A percentile compares a stretch with the other conserved stretches of the same genome.
These are phyloP conservation scores for Diuraphis noxia DNA, from an alignment of 1,140 invertebrate genomes.

Conservation along the genomic window DNA sequence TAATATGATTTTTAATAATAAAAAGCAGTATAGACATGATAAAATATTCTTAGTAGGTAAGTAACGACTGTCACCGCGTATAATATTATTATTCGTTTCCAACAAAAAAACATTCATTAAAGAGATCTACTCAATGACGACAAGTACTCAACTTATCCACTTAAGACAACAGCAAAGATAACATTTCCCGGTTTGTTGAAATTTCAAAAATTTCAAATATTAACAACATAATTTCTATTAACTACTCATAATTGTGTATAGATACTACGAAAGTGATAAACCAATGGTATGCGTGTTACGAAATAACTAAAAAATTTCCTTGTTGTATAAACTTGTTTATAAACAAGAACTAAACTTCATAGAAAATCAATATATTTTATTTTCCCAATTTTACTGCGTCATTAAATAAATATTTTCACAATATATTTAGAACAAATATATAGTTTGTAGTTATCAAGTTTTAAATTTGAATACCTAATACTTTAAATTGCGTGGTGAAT, in stretches of 20 bases:
- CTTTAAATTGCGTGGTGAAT: background rate
- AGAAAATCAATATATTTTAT: background rate
- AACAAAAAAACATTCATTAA: background rate
- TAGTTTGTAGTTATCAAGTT: too few species aligned
- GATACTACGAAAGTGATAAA: too few species aligned
- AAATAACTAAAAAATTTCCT: background rate
- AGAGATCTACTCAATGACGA: background rate
- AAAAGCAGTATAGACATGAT: too few species aligned
- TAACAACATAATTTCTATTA: background rate
- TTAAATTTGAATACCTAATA: too few species aligned
- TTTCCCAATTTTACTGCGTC: background rate
- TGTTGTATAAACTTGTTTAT: too few species aligned
- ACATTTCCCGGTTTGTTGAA: background rate
- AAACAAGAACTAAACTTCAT: background rate
- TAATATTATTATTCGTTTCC: background rate
- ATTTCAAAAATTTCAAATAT: background rate
- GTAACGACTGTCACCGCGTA: background rate
- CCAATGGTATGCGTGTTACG: background rate
- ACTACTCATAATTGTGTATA: too few species aligned
- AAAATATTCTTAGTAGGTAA: too few species aligned
- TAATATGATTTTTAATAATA: too few species aligned
- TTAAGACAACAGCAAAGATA: background rate
- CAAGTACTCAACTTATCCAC: background rate
- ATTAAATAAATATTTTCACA: background rate
- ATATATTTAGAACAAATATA: too few species aligned